Base-by-base conservation (phyloP, 2,113 vertebrate genomes). In the Monopterus albus region DNA sequence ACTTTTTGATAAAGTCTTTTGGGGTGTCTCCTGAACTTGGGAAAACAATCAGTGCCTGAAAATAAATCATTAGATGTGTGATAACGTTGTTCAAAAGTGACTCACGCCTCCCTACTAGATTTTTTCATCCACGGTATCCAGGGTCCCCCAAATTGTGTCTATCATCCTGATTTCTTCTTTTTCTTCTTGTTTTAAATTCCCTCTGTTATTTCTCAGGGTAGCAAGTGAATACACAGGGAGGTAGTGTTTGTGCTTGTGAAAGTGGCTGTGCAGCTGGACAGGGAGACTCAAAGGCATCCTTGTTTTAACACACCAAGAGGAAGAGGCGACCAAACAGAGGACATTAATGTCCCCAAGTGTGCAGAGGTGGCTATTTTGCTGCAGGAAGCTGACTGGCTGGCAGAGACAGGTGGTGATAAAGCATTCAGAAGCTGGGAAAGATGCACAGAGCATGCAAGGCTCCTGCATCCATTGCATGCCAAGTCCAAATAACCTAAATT, bases 181-280 rank as follows among this genome's bases (percentile, higher is more conserved):
- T 74, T 67, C 72, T 83, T 82, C 53, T 64, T 38, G 13, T 53
- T 47, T n/a, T 42, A 59, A 60, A 72, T 57, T 52, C 76, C 45
- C 67, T 20, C 63, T 86, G 68, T 84, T 68, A 79, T 87, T 83
- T 84, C 81, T 85, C 65, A 78, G 82, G 73, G 80, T 58, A 58
- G 74, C 75, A 31, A 82, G 78, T 61, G 74, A 67, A 61, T 61
- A 84, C 83, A 94, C 90, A 93, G 90, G 91, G 86, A 82, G 79
- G 66, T 78, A 91, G 91, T 93, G 92, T 94, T 79, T 86, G 74
- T 64, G 71, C 75, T 67, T 28, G 62, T 89, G 88, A 87, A 89
- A 91, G 88, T 86, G 73, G 79, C 78, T 10, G 87, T 92, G 93
- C 93, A 94, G 93, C 93, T 94, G 93, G 90, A 90, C 87, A 61